Evolutionary conservation across 2,113 vertebrate genomes (phyloP).

Genomic region (Nicator chloris): DNA sequence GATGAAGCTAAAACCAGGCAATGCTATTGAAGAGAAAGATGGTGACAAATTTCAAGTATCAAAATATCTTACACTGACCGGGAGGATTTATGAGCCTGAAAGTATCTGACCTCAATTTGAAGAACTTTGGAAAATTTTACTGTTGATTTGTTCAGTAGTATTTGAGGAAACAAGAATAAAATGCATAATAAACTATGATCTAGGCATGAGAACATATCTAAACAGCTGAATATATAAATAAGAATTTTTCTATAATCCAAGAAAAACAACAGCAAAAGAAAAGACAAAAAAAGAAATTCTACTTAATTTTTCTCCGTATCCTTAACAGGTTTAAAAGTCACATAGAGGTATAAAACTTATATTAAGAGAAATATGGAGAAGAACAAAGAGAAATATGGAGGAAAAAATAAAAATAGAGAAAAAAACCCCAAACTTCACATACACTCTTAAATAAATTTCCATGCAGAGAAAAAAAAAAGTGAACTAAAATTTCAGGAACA

Average conservation of each 20-base stretch:
- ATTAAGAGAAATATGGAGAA: not conserved
- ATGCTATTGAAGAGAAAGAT: not conserved
- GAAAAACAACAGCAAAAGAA: not conserved
- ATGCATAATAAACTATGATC: not conserved
- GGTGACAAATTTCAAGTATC: not conserved
- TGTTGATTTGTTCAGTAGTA: not conserved
- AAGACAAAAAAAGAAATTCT: not conserved
- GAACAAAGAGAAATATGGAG: not conserved
- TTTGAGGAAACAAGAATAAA: not conserved
- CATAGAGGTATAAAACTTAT: not conserved
- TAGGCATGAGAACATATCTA: not conserved
- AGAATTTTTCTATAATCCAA: not conserved
- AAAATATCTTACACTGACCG: not conserved
- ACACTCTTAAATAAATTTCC: not conserved
- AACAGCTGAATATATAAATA: not conserved
- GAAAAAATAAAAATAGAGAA: not conserved
- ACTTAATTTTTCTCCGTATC: not conserved
- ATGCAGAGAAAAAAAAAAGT: not conserved
- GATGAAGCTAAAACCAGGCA: not conserved
- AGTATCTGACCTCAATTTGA: not conserved
- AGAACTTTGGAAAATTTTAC: not conserved
- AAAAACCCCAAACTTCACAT: not conserved
- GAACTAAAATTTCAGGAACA: not conserved
- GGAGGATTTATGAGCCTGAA: not conserved
- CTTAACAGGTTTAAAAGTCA: not conserved